Base-by-base conservation (phyloP, 2,797 vertebrate species). In the Sandelia bainsii region DNA sequence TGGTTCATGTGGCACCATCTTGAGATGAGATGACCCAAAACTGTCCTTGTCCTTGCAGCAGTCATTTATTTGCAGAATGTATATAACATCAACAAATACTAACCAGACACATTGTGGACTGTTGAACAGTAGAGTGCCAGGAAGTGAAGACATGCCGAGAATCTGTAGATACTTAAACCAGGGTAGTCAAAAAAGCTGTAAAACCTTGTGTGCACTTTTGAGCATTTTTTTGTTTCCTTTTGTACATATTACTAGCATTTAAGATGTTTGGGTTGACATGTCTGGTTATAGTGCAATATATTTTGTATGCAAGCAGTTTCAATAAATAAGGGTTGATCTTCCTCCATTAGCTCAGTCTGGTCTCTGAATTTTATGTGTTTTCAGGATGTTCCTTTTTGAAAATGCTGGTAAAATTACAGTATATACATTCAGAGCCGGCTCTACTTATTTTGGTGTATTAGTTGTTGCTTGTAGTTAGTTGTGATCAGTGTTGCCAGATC, bases 251-350 rank as follows among this genome's bases (percentile, higher is more conserved):
- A 84, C 77, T 96, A 95, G 95, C 95, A 92, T 96, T 96, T 96
- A 96, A 96, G 94, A 96, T 87, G 86, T 89, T 85, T 96, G 96
- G 96, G 95, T 98, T 97, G 95, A 98, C 96, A 96, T 96, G 97
- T 98, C 96, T 97, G 96, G 96, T 98, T 97, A 97, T 97, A 98
- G 97, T 98, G 97, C 96, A 98, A 97, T 98, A 97, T 98, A 98
- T 99, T 99, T 98, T 98, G 97, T 98, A 99, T 98, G 97, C 96
- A 97, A 98, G 96, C 97, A 96, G 97, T 99, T 98, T 98, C 96
- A 98, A 98, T 98, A 94, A 95, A 95, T 93, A 98, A 97, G 97
- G 95, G 95, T 97, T 93, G 95, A 97, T 97, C 96, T 98, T 98
- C 95, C 96, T 97, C 96, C 94, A 93, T 77, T 95, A 94, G 93